Evolutionary conservation across 2,797 vertebrate genomes (phyloP), one percentile per base, ranked within the genome.

Genomic region (Nothura maculosa): DNA sequence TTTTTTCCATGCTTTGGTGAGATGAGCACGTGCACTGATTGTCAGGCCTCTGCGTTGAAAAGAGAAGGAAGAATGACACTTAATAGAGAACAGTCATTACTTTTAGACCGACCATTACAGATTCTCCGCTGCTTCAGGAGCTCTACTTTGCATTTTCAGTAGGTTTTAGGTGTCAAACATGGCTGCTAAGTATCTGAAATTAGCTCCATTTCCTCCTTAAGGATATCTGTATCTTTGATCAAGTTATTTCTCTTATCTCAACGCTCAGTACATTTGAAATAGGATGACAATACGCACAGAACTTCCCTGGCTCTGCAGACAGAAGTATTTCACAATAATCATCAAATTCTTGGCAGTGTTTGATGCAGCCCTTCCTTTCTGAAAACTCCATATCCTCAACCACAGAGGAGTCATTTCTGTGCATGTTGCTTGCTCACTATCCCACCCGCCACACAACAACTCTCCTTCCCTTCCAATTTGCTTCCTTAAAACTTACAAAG

Each of bases 1-100:
- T 1, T 4, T 3, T 3, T 3, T 9, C 6, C 5, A 24, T 12
- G 52, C 10, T 20, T 1, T 2, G 12, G 18, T 15, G 47, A 77
- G 54, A 0, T 52, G 10, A 76, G 4, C 14, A 8, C 2, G 3
- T 14, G 7, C 7, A 61, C 13, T 30, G 48, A 63, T 88, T 81
- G 73, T 22, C 36, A 81, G 25, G 58, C 73, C 27, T 69, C 21
- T 57, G 74, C 50, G 76, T 66, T 70, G 42, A 62, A 75, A 76
- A 72, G 4, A 14, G 15, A 82, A 6, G n/a, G 10, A 75, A 75
- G 48, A 73, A 68, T 30, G 28, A 61, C 15, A 81, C 84, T 72
- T 48, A 61, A 40, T 2, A 80, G 54, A 20, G 7, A 92, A 62
- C 6, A 62, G 50, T 30, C 52, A 38, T 47, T 54, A 1, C 28